Conservation (phyloP, 2,888 invertebrate species). For the Myopa tessellatipennis region DNA sequence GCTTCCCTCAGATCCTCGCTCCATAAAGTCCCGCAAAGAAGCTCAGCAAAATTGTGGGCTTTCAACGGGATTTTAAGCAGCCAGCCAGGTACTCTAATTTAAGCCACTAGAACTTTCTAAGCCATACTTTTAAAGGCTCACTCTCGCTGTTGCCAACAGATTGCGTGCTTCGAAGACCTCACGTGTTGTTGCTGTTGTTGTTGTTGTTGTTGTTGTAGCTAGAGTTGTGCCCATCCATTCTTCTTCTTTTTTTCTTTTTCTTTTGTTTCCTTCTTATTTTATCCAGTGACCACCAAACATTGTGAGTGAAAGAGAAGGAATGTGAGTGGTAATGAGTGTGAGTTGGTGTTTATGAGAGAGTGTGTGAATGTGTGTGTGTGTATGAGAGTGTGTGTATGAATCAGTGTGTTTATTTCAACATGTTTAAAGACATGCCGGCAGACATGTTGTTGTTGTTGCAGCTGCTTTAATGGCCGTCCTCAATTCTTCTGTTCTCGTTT, state of each 20-base stretch:
- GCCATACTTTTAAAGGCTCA: too few relatives aligned
- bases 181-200: too few relatives aligned
- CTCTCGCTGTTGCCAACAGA: too few relatives aligned
- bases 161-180: too few relatives aligned
- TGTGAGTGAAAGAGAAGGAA: background rate
- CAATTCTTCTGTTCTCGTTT: constrained; percentile 5
- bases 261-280: background rate
- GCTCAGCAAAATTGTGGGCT: too few relatives aligned
- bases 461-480: constrained; percentile 19
- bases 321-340: background rate
- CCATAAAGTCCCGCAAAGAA: too few relatives aligned
- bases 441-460: constrained; percentile 12
- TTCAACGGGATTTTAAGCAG: too few relatives aligned
- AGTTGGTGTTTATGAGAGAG: background rate
- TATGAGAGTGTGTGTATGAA: background rate
- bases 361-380: background rate
- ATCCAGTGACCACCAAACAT: background rate
- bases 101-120: too few relatives aligned
- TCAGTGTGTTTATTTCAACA: background rate
- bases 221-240: too few relatives aligned
- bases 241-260: background rate
- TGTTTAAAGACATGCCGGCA: constrained; percentile 5
- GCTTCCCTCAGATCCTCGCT: too few relatives aligned
- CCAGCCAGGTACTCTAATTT: too few relatives aligned
- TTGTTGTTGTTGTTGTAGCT: too few relatives aligned